These are phyloP conservation scores for Pangasius macronema DNA, from an alignment of 2,797 vertebrate species.

Conservation along the genomic window DNA sequence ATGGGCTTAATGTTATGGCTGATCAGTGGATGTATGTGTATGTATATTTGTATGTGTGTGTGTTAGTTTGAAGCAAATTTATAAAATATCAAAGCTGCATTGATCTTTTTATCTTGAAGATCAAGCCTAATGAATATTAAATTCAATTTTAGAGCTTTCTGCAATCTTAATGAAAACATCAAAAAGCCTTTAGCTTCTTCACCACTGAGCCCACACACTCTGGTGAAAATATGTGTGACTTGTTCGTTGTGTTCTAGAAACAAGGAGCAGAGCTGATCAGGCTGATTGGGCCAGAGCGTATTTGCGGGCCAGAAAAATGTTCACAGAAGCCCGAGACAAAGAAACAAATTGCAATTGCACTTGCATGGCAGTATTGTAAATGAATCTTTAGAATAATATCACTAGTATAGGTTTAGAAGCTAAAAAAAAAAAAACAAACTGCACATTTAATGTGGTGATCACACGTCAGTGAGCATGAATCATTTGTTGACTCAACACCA, in stretches of 20 bases:
- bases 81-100: too few species aligned
- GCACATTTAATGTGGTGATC: slow-evolving; percentile 46
- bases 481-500: slow-evolving; percentile 70
- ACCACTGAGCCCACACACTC: too few species aligned
- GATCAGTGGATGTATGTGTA: too few species aligned
- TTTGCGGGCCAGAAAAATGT: not conserved
- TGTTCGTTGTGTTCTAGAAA: not conserved
- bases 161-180: not conserved
- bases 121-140: not conserved
- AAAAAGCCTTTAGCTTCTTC: not conserved
- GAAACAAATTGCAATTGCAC: not conserved
- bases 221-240: not conserved
- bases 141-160: not conserved
- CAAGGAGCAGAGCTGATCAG: not conserved
- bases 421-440: not conserved
- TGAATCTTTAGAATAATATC: too few species aligned
- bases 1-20: too few species aligned
- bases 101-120: not conserved
- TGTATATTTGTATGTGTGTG: not conserved
- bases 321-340: not conserved
- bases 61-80: not conserved
- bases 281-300: not conserved
- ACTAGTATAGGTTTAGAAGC: not conserved
- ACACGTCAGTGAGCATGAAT: slow-evolving; percentile 69
- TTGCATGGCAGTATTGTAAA: not conserved